Percentiles rank a stretch among this genome's conserved stretches.
phyloP scores from a whole-genome alignment of 2,888 invertebrate genomes.

The Timandra comae region DNA sequence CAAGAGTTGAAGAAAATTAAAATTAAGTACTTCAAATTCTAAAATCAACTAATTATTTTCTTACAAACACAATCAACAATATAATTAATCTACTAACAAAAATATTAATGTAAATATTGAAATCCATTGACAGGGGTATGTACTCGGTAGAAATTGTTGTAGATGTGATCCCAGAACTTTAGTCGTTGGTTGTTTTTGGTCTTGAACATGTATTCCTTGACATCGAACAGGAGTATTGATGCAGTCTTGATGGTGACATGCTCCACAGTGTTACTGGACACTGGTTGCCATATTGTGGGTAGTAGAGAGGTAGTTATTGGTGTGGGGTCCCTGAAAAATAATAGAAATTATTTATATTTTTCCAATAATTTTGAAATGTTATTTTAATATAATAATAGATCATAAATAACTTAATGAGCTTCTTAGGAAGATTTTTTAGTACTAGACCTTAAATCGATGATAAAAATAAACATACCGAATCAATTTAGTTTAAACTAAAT shows the following conservation, averaged over 20 bases:
- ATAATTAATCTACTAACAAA: too few relatives aligned
- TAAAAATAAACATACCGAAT: too few relatives aligned
- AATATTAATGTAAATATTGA: too few relatives aligned
- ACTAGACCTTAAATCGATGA: too few relatives aligned
- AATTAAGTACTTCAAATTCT: too few relatives aligned
- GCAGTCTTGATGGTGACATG: conserved; percentile 30
- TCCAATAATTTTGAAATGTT: neutral
- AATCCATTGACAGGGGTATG: conserved; percentile 16
- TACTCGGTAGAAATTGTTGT: conserved; percentile 43
- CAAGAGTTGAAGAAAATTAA: too few relatives aligned
- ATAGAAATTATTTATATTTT: neutral
- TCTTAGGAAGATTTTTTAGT: too few relatives aligned
- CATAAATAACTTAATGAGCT: too few relatives aligned
- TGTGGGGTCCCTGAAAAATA: conserved; percentile 62
- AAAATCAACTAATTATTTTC: too few relatives aligned
- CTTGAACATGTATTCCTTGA: conserved; percentile 25
- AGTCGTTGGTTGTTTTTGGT: conserved; percentile 31
- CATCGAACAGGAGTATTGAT: conserved; percentile 32
- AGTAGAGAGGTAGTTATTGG: conserved; percentile 47
- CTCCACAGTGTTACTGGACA: conserved; percentile 14
- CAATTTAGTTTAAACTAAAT: too few relatives aligned
- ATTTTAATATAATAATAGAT: too few relatives aligned
- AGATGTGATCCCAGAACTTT: conserved; percentile 56
- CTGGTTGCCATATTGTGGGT: conserved; percentile 54
- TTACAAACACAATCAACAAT: too few relatives aligned